Conservation (phyloP, 2,888 invertebrate species). For the Protodeltote pygarga region DNA sequence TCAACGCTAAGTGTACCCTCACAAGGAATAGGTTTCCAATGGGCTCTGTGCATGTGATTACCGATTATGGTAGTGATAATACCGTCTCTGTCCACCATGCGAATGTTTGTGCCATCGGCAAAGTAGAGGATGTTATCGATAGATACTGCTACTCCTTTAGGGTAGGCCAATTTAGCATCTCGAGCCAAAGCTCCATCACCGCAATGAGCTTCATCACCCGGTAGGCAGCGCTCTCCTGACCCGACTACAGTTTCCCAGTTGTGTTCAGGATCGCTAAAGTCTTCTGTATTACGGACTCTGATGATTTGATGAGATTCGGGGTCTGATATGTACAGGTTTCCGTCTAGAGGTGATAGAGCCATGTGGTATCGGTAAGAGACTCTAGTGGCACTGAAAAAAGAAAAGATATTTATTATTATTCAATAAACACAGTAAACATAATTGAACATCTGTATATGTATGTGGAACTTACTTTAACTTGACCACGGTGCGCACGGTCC, state of each 20-base stretch:
- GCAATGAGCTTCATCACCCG: conserved; percentile 97
- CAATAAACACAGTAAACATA: not conserved
- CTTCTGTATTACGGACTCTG: conserved; percentile 93
- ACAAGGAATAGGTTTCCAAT: conserved; percentile 97
- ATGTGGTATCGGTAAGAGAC: conserved; percentile 99
- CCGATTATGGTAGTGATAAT: conserved; percentile 97
- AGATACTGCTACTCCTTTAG: conserved; percentile 98
- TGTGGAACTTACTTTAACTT: conserved; percentile 91
- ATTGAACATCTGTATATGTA: not conserved
- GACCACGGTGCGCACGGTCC: conserved; percentile 92
- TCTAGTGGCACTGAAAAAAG: conserved; percentile 92
- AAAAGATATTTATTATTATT: conserved; percentile 1
- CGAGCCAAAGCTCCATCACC: conserved; percentile 97
- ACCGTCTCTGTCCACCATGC: conserved; percentile 97
- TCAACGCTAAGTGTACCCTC: conserved; percentile 96
- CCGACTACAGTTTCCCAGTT: conserved; percentile 99
- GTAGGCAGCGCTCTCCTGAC: conserved; percentile 96
- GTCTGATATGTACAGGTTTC: conserved; percentile 97
- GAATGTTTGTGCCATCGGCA: conserved; percentile 97
- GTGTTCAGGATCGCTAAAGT: conserved; percentile 94
- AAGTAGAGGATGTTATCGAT: conserved; percentile 97
- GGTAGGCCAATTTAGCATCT: conserved; percentile 97
- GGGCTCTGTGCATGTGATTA: conserved; percentile 96
- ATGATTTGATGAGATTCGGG: conserved; percentile 98
- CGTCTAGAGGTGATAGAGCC: conserved; percentile 97